Percentiles rank a stretch among this genome's conserved stretches.
phyloP scores from a whole-genome alignment of 2,113 vertebrate genomes.

The Thamnophis sirtalis region DNA sequence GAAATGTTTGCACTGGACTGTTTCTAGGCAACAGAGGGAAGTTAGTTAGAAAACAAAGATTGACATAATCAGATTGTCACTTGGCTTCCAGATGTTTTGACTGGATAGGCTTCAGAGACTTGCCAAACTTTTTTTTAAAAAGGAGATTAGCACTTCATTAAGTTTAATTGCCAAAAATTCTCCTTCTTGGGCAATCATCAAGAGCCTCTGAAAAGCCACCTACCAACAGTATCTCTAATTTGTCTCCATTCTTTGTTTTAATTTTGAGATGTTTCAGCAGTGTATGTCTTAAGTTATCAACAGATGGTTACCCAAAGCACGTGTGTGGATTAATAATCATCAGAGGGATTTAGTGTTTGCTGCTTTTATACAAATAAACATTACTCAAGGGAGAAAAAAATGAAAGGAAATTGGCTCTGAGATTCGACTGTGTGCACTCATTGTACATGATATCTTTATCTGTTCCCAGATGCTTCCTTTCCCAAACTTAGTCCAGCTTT shows the following conservation, averaged over 20 bases:
- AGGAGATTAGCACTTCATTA: background rate
- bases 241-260: background rate
- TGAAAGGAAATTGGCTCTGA: slow-evolving; percentile 4
- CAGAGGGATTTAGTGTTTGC: background rate
- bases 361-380: slow-evolving; percentile 13
- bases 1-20: background rate
- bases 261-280: background rate
- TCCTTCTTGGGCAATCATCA: background rate
- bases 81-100: background rate
- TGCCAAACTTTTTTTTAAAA: background rate
- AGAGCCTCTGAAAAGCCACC: background rate
- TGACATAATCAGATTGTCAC: background rate
- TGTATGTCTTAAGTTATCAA: background rate
- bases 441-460: slow-evolving; percentile 7
- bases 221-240: background rate
- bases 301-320: background rate
- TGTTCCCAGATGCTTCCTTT: slow-evolving; percentile 22
- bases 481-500: background rate
- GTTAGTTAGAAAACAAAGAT: background rate
- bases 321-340: background rate
- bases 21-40: background rate
- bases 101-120: background rate
- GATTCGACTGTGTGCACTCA: background rate
- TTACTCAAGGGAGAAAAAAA: background rate
- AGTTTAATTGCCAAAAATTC: background rate